phyloP scores from a whole-genome alignment of 2,113 vertebrate genomes.

The Cardinalis cardinalis region DNA sequence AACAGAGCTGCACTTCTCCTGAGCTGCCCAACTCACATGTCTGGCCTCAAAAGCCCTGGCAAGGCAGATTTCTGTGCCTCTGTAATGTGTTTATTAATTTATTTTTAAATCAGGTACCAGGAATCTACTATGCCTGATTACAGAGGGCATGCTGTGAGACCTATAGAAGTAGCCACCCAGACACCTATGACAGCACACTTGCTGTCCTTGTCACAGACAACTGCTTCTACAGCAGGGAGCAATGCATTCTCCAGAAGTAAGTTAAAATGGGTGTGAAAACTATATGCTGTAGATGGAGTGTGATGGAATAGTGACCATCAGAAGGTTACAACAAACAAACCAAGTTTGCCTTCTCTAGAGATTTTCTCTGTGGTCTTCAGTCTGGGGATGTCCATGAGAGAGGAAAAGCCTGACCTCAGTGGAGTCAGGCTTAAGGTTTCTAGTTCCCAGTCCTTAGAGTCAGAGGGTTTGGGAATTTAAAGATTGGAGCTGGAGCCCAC shows the following conservation, averaged over 20 bases:
- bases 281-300: background rate
- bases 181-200: background rate
- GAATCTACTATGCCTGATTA: background rate
- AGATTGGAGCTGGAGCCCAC: background rate
- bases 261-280: background rate
- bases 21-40: background rate
- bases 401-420: background rate
- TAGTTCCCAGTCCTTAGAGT: background rate
- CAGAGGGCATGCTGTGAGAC: background rate
- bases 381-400: background rate
- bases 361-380: background rate
- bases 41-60: fast-evolving
- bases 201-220: background rate
- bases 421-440: background rate
- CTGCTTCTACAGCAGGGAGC: background rate
- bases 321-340: background rate
- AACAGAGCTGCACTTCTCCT: background rate
- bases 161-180: background rate
- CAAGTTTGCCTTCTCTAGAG: background rate
- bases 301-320: fast-evolving
- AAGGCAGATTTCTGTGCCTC: background rate
- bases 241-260: background rate
- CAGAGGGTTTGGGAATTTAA: background rate
- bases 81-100: background rate
- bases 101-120: background rate